phyloP scores from a whole-genome alignment of 35 echinoderm and acorn worm genomes.

The Eucidaris tribuloides region DNA sequence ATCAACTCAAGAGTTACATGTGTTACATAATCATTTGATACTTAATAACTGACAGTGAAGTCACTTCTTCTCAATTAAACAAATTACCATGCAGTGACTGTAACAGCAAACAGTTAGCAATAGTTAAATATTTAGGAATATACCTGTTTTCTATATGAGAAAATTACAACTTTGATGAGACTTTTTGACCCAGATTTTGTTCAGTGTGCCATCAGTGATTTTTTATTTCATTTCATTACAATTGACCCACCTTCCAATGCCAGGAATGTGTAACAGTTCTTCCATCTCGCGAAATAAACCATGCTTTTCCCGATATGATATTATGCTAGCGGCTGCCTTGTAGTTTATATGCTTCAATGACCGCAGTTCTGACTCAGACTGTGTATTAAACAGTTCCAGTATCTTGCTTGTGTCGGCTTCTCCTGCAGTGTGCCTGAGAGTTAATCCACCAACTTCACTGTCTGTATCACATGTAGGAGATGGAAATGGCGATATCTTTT shows the following conservation, averaged over 20 bases:
- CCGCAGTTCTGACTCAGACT: constrained; percentile 10
- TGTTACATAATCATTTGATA: no score
- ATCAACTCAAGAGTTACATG: no score
- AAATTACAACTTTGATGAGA: not conserved
- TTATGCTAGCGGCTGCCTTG: not conserved
- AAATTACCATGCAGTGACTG: not conserved
- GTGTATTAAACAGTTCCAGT: constrained; percentile 18
- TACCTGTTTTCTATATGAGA: constrained; percentile 9
- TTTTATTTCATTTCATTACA: not conserved
- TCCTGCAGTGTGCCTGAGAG: no score
- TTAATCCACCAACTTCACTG: no score
- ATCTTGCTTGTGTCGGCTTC: constrained; percentile 3
- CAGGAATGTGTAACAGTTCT: constrained; percentile 14
- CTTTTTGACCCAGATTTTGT: not conserved
- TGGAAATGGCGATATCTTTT: no score
- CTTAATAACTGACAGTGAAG: no score
- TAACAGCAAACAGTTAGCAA: not conserved
- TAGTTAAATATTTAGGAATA: not conserved
- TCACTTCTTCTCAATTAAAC: no score
- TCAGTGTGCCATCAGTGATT: not conserved
- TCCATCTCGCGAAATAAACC: constrained; percentile 7
- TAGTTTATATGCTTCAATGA: not conserved
- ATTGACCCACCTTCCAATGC: constrained; percentile 12
- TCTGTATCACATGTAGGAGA: no score
- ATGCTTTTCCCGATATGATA: constrained; percentile 4